Evolutionary conservation across 1,140 invertebrate genomes (phyloP).

Genomic region (Brachionus paranguensis): DNA sequence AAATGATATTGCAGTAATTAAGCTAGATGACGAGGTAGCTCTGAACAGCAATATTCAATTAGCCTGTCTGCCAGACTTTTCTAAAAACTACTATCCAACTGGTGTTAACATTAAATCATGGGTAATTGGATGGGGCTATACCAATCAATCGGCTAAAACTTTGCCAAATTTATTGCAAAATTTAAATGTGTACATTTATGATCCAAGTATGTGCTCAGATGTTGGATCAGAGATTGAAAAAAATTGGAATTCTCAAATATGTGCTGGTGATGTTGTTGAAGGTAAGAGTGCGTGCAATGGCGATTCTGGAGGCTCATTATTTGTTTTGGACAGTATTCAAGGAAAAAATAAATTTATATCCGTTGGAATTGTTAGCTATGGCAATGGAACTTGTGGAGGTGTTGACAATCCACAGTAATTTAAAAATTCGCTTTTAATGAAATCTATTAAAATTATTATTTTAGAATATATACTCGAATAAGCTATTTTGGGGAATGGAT

Average conservation of each 20-base stretch:
- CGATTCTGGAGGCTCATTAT: slow-evolving; percentile 13
- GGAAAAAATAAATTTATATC: not conserved
- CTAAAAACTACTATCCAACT: not conserved
- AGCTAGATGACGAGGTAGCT: not conserved
- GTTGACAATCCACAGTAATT: not conserved
- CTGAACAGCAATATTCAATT: not conserved
- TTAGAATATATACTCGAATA: not conserved
- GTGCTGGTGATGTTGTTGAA: not conserved
- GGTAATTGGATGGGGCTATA: not conserved
- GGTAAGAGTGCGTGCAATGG: slow-evolving; percentile 1
- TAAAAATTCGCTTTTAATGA: too few relatives aligned
- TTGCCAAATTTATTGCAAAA: not conserved
- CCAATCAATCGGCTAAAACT: not conserved
- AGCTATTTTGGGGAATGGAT: not conserved
- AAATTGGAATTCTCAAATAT: slow-evolving; percentile 22
- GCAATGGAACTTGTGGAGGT: not conserved
- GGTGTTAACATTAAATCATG: not conserved
- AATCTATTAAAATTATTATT: not conserved
- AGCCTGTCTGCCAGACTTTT: not conserved
- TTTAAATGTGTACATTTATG: not conserved
- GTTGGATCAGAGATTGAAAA: not conserved
- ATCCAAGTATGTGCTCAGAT: not conserved
- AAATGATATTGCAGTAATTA: slow-evolving; percentile 1
- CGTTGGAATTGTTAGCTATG: not conserved
- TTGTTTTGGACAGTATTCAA: not conserved